Evolutionary conservation across 2,113 vertebrate species (phyloP).

Genomic region (Tichodroma muraria): DNA sequence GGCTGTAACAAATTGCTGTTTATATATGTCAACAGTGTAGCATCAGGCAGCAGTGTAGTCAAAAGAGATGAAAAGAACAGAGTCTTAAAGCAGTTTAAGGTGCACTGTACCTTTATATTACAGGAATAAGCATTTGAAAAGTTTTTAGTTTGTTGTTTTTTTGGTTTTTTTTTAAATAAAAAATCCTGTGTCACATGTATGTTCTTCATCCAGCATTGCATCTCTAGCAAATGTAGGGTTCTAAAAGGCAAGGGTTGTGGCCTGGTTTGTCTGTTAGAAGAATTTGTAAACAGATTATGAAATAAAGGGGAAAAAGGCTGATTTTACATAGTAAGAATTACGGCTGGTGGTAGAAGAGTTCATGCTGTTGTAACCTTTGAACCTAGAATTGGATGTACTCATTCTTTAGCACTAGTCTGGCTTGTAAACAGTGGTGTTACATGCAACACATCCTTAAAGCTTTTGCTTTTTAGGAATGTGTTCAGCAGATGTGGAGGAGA

Average conservation of each 20-base stretch:
- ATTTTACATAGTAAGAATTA: neutral
- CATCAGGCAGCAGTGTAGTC: neutral
- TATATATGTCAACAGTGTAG: neutral
- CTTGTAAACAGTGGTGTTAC: neutral
- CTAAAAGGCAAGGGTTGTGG: neutral
- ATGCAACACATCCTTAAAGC: neutral
- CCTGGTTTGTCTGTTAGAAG: neutral
- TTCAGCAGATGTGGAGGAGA: neutral
- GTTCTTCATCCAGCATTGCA: neutral
- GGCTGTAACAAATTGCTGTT: neutral
- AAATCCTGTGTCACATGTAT: neutral
- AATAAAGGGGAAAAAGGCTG: neutral
- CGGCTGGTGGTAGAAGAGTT: neutral
- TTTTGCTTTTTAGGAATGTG: neutral
- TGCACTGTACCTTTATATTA: neutral
- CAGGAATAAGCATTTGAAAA: neutral
- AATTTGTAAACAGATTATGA: neutral
- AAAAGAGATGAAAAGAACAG: neutral
- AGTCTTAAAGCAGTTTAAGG: neutral
- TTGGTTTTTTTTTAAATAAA: neutral
- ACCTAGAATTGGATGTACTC: neutral
- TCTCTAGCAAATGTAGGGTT: neutral
- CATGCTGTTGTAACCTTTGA: neutral
- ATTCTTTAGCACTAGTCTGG: neutral
- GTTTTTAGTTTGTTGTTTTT: accelerated